These are phyloP conservation scores for Mythimna impura DNA, from an alignment of 2,888 invertebrate genomes.

Conservation along the genomic window DNA sequence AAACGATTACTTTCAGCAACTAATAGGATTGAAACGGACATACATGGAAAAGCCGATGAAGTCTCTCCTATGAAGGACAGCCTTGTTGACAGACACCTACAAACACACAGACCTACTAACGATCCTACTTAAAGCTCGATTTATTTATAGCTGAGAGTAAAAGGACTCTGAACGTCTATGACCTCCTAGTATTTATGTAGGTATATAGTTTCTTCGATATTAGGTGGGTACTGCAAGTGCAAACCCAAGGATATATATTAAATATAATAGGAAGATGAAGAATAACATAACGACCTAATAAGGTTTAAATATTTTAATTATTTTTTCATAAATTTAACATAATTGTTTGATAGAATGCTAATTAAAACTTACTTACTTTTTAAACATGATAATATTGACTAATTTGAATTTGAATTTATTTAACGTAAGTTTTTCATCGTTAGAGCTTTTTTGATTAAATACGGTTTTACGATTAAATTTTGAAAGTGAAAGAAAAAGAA, in stretches of 20 bases:
- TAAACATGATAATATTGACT: too few species aligned
- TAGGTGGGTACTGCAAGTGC: too few species aligned
- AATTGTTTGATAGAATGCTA: too few species aligned
- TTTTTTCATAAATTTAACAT: too few species aligned
- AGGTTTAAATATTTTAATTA: too few species aligned
- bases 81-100: constrained; percentile 43
- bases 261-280: neutral
- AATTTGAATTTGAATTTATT: too few species aligned
- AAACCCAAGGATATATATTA: neutral
- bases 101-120: constrained; percentile 41
- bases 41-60: neutral
- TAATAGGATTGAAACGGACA: neutral
- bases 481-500: too few species aligned
- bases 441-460: too few species aligned
- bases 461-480: too few species aligned
- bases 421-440: too few species aligned
- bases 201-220: constrained; percentile 4
- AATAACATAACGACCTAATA: neutral
- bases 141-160: constrained; percentile 52
- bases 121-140: constrained; percentile 33
- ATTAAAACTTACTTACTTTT: too few species aligned
- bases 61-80: neutral
- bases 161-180: constrained; percentile 50
- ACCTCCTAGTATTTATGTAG: constrained; percentile 28
- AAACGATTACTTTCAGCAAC: neutral